These are phyloP conservation scores for Lamellibrachia columna DNA, from an alignment of 2,888 invertebrate species.

Conservation along the genomic window DNA sequence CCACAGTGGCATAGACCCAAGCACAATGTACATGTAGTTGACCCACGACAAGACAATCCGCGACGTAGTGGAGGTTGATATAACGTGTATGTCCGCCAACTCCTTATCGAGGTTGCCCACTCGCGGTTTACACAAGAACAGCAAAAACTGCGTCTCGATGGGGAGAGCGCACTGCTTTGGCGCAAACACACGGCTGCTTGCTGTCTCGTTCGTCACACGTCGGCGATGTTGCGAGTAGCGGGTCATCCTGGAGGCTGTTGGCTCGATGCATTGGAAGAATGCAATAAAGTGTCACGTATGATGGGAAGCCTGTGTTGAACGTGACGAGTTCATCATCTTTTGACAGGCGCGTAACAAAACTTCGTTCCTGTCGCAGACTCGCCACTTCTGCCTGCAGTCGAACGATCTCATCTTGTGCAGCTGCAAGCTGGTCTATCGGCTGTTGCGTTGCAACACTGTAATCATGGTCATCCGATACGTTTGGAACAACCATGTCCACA, in stretches of 20 bases:
- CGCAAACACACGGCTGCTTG: not conserved
- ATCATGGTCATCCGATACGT: not conserved
- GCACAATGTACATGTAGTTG: conserved; percentile 27
- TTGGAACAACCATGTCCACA: not conserved
- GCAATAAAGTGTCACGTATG: not conserved
- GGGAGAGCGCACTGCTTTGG: not conserved
- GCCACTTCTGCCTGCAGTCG: not conserved
- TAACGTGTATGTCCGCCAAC: not conserved
- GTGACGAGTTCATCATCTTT: not conserved
- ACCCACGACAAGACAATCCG: conserved; percentile 26
- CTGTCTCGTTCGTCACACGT: not conserved
- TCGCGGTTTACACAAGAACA: not conserved
- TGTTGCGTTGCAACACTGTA: not conserved
- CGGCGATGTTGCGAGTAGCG: not conserved
- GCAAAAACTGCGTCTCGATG: not conserved
- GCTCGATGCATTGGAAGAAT: not conserved
- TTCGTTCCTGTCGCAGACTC: not conserved
- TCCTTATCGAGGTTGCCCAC: conserved; percentile 18
- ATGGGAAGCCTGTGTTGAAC: not conserved
- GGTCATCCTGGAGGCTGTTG: not conserved
- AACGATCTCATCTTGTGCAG: not conserved
- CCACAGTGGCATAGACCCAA: conserved; percentile 26
- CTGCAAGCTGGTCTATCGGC: not conserved
- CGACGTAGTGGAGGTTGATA: not conserved
- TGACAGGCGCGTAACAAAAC: not conserved